Evolutionary conservation across 2,888 invertebrate species (phyloP).

Genomic region (Drepana falcataria): DNA sequence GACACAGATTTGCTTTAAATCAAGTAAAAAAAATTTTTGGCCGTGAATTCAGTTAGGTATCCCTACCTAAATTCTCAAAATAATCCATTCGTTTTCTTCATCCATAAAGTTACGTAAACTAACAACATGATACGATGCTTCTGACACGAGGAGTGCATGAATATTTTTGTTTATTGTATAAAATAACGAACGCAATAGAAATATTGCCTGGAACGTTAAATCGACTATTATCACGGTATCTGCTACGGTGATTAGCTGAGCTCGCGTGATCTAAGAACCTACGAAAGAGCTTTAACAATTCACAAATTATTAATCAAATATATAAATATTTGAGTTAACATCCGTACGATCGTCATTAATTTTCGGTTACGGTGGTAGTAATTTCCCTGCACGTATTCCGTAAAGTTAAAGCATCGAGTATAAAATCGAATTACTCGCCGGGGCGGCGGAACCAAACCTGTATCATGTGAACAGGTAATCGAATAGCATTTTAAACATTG

Average conservation of each 20-base stretch:
- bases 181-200: no score
- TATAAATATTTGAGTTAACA: slow-evolving; percentile 50
- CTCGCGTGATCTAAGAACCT: slow-evolving; percentile 44
- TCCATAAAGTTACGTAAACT: no score
- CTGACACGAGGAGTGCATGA: no score
- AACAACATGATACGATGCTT: no score
- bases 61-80: no score
- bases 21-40: no score
- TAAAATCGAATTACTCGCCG: slow-evolving; percentile 50
- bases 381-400: slow-evolving; percentile 53
- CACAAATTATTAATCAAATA: slow-evolving; percentile 24
- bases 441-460: slow-evolving; percentile 44
- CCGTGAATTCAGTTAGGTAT: no score
- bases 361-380: slow-evolving; percentile 54
- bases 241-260: slow-evolving; percentile 11
- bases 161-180: no score
- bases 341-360: slow-evolving; percentile 48
- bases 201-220: background rate
- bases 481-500: slow-evolving; percentile 44
- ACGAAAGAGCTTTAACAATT: slow-evolving; percentile 33
- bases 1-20: no score
- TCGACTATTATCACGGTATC: background rate
- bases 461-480: slow-evolving; percentile 52
- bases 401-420: slow-evolving; percentile 40
- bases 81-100: no score